Conservation (phyloP, 2,113 vertebrate species). For the Caranx ignobilis region DNA sequence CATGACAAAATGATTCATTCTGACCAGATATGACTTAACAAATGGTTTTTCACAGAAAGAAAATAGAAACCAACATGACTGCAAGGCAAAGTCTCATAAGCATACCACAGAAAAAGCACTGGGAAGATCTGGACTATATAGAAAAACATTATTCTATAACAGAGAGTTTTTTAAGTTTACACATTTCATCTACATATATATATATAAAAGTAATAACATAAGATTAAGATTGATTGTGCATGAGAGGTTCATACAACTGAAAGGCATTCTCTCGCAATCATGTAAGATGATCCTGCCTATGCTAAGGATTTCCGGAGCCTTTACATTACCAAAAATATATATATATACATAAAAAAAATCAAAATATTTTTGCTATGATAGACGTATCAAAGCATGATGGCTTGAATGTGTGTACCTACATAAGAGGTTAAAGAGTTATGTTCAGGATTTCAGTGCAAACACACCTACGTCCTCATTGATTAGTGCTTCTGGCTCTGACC, state of each 20-base stretch:
- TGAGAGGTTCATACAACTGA: conserved; percentile 70
- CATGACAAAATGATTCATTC: conserved; percentile 48
- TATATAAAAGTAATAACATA: conserved; percentile 78
- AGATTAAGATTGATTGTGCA: conserved; percentile 81
- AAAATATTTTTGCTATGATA: conserved; percentile 85
- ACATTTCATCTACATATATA: conserved; percentile 79
- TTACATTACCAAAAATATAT: conserved; percentile 77
- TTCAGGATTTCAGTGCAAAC: conserved; percentile 65
- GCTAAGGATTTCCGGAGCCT: conserved; percentile 69
- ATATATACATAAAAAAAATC: conserved; percentile 61
- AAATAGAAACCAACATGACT: conserved; percentile 14
- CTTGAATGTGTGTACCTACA: conserved; percentile 84
- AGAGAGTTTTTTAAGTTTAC: conserved; percentile 60
- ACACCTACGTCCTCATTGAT: conserved; percentile 48
- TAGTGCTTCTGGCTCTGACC: conserved; percentile 59
- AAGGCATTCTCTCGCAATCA: conserved; percentile 76
- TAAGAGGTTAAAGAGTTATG: conserved; percentile 61
- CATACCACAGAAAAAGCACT: conserved; percentile 46
- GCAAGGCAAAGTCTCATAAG: conserved; percentile 49
- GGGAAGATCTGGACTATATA: conserved; percentile 66
- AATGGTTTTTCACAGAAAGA: conserved; percentile 11
- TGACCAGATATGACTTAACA: conserved; percentile 52
- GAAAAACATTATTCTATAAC: conserved; percentile 64
- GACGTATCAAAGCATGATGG: conserved; percentile 89
- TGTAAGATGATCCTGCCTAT: conserved; percentile 66